Conservation (phyloP, 2,888 invertebrate genomes). For the Dermolepida albohirtum region DNA sequence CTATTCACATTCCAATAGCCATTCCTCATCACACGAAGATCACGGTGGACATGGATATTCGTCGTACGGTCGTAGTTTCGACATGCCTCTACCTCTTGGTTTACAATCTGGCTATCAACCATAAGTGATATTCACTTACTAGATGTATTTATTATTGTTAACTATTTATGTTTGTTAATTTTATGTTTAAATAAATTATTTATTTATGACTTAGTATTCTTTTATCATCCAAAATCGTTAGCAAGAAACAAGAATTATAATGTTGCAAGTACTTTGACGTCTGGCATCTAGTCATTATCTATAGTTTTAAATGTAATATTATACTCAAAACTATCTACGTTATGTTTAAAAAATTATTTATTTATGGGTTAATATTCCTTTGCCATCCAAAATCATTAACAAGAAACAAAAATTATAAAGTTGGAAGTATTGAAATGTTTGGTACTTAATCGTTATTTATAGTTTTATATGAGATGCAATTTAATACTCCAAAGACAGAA, state of each 20-base stretch:
- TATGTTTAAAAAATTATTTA: constrained; percentile 47
- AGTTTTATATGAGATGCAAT: too few species aligned
- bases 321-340: too few species aligned
- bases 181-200: constrained; percentile 47
- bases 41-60: constrained; percentile 64
- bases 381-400: neutral
- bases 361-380: constrained; percentile 22
- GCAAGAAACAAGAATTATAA: too few species aligned
- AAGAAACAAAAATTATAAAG: too few species aligned
- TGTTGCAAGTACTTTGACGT: too few species aligned
- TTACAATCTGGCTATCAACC: constrained; percentile 72
- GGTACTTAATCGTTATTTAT: too few species aligned
- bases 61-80: constrained; percentile 69
- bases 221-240: neutral
- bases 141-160: constrained; percentile 44
- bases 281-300: too few species aligned
- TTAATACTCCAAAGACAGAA: too few species aligned
- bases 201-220: constrained; percentile 31
- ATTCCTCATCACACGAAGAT: constrained; percentile 76
- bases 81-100: constrained; percentile 62
- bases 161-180: constrained; percentile 46
- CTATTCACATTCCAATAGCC: constrained; percentile 77
- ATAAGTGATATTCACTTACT: constrained; percentile 62
- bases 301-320: too few species aligned
- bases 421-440: too few species aligned